Evolutionary conservation across 2,113 vertebrate species (phyloP), one percentile per base, ranked within the genome.

Genomic region (Etheostoma cragini): DNA sequence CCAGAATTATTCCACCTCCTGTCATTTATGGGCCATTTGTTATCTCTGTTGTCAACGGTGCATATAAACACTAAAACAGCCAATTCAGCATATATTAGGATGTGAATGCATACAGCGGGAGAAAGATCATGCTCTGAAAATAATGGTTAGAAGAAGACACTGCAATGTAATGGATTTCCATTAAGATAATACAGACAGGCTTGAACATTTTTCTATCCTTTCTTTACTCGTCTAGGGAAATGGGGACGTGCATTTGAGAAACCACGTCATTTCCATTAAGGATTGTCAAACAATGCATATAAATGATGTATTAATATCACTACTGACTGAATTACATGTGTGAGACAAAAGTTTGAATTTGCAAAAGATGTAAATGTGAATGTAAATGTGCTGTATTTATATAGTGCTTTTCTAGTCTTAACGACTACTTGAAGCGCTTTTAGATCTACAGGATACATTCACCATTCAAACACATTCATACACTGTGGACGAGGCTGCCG

Each of bases 1-100:
- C 84, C 13, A 13, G 75, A 81, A 78, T 79, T 66, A 78, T 69
- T 76, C 67, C 63, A 22, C 74, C 24, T 53, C 30, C 33, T 16
- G 4, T 77, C 54, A 49, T 83, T 81, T 80, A 66, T 71, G 77
- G 58, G 49, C 76, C 47, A 52, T 87, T 83, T 80, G 81, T 84
- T 86, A 81, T 80, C 53, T 72, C 63, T 24, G 35, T 24, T 66
- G 72, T 78, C 62, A 65, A 30, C 52, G 72, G 53, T 56, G 84
- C 66, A 71, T 77, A 64, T 22, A 68, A 82, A 88, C 60, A 72
- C 16, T 17, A 57, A 89, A 86, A 81, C 1, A 63, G 60, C 80
- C 12, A n/a, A 58, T 74, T 83, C 70, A 62, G 76, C 72, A 79
- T 52, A 79, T 52, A 70, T 77, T 47, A 68, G 17, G 45, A 58